Evolutionary conservation across 2,797 vertebrate species (phyloP), one percentile per base, ranked within the genome.

Genomic region (Pseudomugil tenellus): DNA sequence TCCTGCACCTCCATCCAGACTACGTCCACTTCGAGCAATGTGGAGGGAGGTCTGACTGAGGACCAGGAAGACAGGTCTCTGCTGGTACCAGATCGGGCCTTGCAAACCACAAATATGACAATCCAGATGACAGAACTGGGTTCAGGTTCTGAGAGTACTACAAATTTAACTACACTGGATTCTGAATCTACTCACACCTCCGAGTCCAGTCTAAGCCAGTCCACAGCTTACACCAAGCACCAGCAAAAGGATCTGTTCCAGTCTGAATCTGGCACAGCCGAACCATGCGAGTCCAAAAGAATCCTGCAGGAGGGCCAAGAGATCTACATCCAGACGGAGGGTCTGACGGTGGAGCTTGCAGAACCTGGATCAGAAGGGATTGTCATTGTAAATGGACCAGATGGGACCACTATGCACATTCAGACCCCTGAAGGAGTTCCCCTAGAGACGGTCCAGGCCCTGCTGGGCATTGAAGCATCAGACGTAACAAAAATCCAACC

Each of bases 241-340:
- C 77, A 72, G 35, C 72, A 69, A 32, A 63, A 9, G 12, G 68
- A 67, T 28, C 23, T 62, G 1, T 56, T 55, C 13, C 74, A 74
- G 49, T 21, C 39, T 0, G 74, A 56, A 12, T 64, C 51, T 21
- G 16, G 31, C 19, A 29, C 60, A n/a, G 32, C 25, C 0, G 67
- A 74, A 3, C 25, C 43, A 8, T 31, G 17, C 0, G 75, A 78
- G 51, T 28, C 76, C 48, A 80, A 85, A 49, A 81, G 82, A 49
- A n/a, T n/a, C n/a, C 64, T 94, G 54, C 92, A 94, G 65, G 84
- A 94, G 53, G 79, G 92, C 63, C 92, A 92, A 80, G 91, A 93
- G 0, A 90, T 95, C 72, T 94, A 95, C 70, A 94, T 96, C 86
- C 93, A 95, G 83, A 94, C 95, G 1, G 90, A 95, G 6, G 92